Conservation (phyloP, 1,140 invertebrate genomes). For the Eueides isabella region DNA sequence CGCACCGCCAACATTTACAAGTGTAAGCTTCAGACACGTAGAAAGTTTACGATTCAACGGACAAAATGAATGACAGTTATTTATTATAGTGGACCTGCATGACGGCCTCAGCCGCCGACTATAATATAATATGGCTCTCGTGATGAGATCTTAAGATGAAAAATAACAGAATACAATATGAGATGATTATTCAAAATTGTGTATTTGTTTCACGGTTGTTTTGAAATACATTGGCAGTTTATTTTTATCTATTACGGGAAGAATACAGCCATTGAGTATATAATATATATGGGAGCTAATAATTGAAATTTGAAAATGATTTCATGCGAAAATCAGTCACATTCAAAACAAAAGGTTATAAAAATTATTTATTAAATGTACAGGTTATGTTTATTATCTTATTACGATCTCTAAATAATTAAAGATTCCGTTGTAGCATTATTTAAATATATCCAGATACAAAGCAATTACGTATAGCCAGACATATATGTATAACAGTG, state of each 20-base stretch:
- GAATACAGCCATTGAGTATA: no score
- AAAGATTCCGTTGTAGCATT: not conserved
- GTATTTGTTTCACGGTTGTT: conserved; percentile 1
- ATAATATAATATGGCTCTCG: conserved; percentile 9
- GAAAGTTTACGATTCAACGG: conserved; percentile 55
- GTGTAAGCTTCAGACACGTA: conserved; percentile 42
- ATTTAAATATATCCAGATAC: not conserved
- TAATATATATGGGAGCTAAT: no score
- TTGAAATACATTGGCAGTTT: not conserved
- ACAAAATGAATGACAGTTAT: conserved; percentile 57
- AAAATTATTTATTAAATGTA: not conserved
- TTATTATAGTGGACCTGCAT: conserved; percentile 52
- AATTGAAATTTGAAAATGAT: no score
- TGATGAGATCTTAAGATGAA: conserved; percentile 17
- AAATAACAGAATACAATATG: not conserved
- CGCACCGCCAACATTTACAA: conserved; percentile 29
- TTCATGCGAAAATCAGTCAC: not conserved
- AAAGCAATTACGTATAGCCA: no score
- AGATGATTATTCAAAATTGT: conserved; percentile 19
- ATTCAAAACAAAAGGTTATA: not conserved
- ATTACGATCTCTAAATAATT: not conserved
- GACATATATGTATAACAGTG: not conserved
- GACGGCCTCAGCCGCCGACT: not conserved
- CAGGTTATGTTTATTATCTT: not conserved
- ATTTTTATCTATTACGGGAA: not conserved